phyloP scores from a whole-genome alignment of 2,113 vertebrate species.

The Melanerpes formicivorus region DNA sequence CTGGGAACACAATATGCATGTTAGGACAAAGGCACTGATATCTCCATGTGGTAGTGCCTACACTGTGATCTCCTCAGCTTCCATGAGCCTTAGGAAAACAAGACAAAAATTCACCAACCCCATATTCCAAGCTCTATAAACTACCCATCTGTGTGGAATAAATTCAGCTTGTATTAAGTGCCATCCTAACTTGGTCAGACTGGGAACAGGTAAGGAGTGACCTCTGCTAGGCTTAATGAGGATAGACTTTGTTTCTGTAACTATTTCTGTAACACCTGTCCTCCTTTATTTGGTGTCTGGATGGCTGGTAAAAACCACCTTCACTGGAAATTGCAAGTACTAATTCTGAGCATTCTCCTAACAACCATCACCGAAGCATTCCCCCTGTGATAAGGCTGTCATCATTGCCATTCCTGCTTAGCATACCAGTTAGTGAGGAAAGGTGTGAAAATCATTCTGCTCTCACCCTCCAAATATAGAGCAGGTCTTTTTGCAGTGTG shows the following conservation, averaged over 20 bases:
- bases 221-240: not conserved
- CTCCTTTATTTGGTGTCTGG: not conserved
- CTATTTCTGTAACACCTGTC: not conserved
- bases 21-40: not conserved
- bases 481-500: not conserved
- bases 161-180: not conserved
- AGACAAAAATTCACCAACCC: not conserved
- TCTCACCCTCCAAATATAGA: constrained; percentile 11
- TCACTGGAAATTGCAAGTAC: not conserved
- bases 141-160: not conserved
- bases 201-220: not conserved
- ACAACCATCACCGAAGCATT: not conserved
- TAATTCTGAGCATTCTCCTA: not conserved
- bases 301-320: not conserved
- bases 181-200: not conserved
- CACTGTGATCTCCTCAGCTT: not conserved
- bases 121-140: not conserved
- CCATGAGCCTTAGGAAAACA: not conserved
- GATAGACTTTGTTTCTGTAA: not conserved
- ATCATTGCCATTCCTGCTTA: not conserved
- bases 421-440: not conserved
- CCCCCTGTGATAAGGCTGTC: not conserved
- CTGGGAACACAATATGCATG: not conserved
- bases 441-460: not conserved
- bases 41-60: not conserved